Base-by-base conservation (phyloP, 1,140 invertebrate species). In the Drosophila ohnishii region DNA sequence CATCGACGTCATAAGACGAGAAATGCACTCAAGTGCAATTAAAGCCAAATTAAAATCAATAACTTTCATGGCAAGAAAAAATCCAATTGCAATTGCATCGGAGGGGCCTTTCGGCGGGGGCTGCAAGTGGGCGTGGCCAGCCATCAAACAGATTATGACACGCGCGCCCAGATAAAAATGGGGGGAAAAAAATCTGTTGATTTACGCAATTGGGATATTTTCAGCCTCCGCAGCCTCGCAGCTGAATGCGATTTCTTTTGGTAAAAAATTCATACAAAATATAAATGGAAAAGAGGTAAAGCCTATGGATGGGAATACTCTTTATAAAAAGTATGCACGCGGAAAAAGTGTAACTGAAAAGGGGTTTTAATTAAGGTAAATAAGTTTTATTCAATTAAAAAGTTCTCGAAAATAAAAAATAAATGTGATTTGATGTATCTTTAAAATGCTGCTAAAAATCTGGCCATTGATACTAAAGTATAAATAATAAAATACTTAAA, bases 41-140 rank as follows among this genome's bases (percentile, higher is more conserved):
- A 87, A 87, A 83, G 55, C 79, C 83, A 80, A 83, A 80, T 86
- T 86, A 87, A 86, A 86, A 87, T 86, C 83, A 86, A 86, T 86
- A 87, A 86, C 67, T 86, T 86, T 78, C 60, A 73, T 83, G 64
- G 53, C 51, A 37, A 53, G 34, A 67, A 77, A 63, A 61, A 61
- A 63, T 62, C 2, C 42, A 61, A 70, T 34, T 53, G 63, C 58
- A 40, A 37, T 14, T 14, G 2, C 11, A 28, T 28, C 25, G 0
- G 5, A 37, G 58, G 16, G 13, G 35, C 58, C 32, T 39, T 39
- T 32, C 13, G 34, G 25, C 25, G 47, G 32, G 44, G 30, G 58
- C 16, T 19, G 25, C 35, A 16, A 59, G 28, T 10, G 42, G 32
- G 69, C 34, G 35, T 50, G 74, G 48, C 47, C 59, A 61, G 69